Percentiles rank a stretch among this genome's conserved stretches.
Evolutionary conservation across 2,113 vertebrate species (phyloP).

Genomic region (Picathartes gymnocephalus): DNA sequence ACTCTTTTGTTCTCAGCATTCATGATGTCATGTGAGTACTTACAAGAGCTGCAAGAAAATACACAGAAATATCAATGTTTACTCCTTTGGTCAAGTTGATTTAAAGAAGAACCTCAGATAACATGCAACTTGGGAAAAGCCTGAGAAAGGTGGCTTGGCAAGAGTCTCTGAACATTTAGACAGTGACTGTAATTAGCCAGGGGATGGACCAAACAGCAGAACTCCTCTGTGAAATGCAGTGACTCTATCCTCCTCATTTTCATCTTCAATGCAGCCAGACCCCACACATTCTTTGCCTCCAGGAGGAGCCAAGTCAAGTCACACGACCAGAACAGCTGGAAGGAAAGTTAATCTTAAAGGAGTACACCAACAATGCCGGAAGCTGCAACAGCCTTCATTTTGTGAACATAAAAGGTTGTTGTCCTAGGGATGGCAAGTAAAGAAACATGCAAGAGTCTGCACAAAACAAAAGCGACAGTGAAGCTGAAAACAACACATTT

Average conservation of each 20-base stretch:
- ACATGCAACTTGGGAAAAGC: not conserved
- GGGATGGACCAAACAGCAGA: not conserved
- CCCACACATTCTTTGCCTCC: not conserved
- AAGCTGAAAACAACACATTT: not conserved
- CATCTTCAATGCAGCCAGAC: not conserved
- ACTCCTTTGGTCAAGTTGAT: not conserved
- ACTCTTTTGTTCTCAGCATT: conserved; percentile 60
- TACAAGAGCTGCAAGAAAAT: conserved; percentile 64
- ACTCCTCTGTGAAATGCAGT: not conserved
- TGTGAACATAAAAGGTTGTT: not conserved
- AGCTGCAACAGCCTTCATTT: not conserved
- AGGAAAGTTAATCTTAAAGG: not conserved
- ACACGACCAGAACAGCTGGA: not conserved
- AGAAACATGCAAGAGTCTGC: not conserved
- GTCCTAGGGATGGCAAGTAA: not conserved
- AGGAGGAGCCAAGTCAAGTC: not conserved
- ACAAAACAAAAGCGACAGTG: not conserved
- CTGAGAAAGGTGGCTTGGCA: not conserved
- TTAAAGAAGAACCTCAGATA: not conserved
- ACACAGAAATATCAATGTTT: not conserved
- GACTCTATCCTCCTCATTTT: not conserved
- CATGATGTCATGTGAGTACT: conserved; percentile 66
- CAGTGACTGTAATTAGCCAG: not conserved
- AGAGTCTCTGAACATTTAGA: not conserved
- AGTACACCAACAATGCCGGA: not conserved